These are phyloP conservation scores for Capreolus pygargus DNA, from an alignment of 2,113 vertebrate species.

Conservation along the genomic window DNA sequence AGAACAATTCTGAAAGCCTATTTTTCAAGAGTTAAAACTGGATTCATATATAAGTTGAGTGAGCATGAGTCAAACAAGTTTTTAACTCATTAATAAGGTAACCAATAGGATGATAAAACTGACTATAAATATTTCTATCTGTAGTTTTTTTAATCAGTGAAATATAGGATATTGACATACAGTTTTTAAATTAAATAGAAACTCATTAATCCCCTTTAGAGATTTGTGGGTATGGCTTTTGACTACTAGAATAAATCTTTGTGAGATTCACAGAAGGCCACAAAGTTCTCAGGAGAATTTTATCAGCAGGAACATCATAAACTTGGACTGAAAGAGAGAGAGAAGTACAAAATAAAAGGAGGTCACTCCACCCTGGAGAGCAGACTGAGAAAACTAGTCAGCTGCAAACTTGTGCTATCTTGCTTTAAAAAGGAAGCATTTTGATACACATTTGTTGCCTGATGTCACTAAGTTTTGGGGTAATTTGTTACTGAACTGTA, in stretches of 20 bases:
- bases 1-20: background rate
- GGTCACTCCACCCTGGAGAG: too few species aligned
- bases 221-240: background rate
- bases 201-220: background rate
- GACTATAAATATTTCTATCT: background rate
- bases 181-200: background rate
- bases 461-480: background rate
- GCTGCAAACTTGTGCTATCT: background rate
- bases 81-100: background rate
- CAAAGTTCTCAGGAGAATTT: background rate
- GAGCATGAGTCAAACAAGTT: background rate
- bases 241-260: background rate
- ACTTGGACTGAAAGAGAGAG: background rate
- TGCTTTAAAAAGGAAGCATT: background rate
- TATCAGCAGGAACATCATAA: background rate
- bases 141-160: background rate
- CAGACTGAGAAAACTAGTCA: background rate
- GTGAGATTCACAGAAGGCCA: background rate
- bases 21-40: constrained; percentile 19
- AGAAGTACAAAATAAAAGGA: background rate
- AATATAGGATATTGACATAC: background rate
- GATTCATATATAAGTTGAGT: background rate
- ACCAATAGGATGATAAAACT: background rate
- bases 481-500: background rate
- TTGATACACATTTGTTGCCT: background rate